A percentile compares a stretch with the other conserved stretches of the same genome.
Conservation (phyloP, 2,888 invertebrate species). For the Lissonota sp. region DNA sequence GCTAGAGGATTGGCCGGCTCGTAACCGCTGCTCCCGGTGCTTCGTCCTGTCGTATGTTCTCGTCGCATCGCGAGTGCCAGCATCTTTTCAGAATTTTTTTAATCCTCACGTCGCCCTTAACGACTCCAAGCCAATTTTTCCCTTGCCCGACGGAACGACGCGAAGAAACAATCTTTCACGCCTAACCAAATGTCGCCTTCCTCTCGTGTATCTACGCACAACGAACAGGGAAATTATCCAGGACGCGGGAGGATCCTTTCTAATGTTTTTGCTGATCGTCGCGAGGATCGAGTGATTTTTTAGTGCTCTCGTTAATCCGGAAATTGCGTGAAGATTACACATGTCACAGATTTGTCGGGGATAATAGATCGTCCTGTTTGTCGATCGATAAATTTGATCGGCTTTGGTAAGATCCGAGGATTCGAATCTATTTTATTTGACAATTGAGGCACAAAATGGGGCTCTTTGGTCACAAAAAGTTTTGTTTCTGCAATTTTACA, state of each 20-base stretch:
- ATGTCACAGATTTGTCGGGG: slow-evolving; percentile 1
- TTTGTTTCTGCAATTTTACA: not conserved
- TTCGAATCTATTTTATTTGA: not conserved
- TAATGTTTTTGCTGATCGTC: not conserved
- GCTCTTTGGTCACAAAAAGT: not conserved
- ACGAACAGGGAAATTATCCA: not conserved
- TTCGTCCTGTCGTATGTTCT: slow-evolving; percentile 82
- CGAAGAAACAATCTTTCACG: too few species aligned
- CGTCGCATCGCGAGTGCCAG: slow-evolving; percentile 83
- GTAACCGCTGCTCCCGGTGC: slow-evolving; percentile 76
- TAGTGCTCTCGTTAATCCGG: not conserved
- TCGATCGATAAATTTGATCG: too few species aligned
- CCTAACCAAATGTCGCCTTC: too few species aligned
- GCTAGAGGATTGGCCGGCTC: slow-evolving; percentile 80
- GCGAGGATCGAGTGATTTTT: not conserved
- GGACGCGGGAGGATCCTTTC: not conserved
- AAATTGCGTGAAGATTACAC: slow-evolving; percentile 23
- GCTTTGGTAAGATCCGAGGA: not conserved
- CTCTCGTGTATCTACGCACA: not conserved
- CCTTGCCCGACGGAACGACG: too few species aligned
- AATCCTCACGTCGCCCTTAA: slow-evolving; percentile 66
- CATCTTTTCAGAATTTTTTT: slow-evolving; percentile 78
- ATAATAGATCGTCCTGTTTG: not conserved
- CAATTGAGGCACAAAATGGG: too few species aligned
- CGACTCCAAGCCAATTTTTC: slow-evolving; percentile 38